Evolutionary conservation across 2,888 invertebrate species (phyloP), one percentile per base, ranked within the genome.

Genomic region (Dryobota labecula): DNA sequence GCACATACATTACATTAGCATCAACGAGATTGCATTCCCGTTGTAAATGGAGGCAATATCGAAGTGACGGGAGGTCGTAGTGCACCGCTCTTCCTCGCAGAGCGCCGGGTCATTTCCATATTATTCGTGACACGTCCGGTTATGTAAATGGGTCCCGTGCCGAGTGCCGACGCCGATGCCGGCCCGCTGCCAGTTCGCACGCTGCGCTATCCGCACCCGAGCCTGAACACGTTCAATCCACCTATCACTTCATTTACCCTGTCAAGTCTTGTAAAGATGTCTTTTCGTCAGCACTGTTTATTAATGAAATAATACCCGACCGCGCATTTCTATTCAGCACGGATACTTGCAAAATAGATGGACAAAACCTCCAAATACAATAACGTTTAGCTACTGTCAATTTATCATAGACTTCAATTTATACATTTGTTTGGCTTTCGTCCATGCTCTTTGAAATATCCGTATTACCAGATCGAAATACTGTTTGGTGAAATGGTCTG

Each of bases 51-150:
- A 90, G 89, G 91, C 89, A 90, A 92, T 95, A 93, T 92, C 89
- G 92, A 87, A 89, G 88, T 85, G 87, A 86, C 86, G 87, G 84
- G 84, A 87, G 91, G 87, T 87, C 89, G 87, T 84, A 84, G 88
- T 88, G 87, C 88, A 89, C 80, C 85, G 80, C 75, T 79, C 85
- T 87, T 87, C 86, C 84, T 86, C 89, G 84, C 80, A 78, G 82
- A 77, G 84, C 81, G 86, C 82, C 84, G 86, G 86, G 92, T 91
- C 92, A 94, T 95, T 95, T 94, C 92, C 94, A 95, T 94, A 92
- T 94, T 95, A 95, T 95, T 95, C 95, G 89, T 90, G 88, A 90
- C 95, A 95, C 95, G 95, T 95, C 93, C 94, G 91, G 91, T 91
- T 92, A 95, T 95, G 95, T 92, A 93, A 95, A 95, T 94, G 86